A percentile compares a stretch with the other conserved stretches of the same genome.
phyloP scores from a whole-genome alignment of 37 sponge, comb jelly and placozoan species.

The Dysidea cf. avara region DNA sequence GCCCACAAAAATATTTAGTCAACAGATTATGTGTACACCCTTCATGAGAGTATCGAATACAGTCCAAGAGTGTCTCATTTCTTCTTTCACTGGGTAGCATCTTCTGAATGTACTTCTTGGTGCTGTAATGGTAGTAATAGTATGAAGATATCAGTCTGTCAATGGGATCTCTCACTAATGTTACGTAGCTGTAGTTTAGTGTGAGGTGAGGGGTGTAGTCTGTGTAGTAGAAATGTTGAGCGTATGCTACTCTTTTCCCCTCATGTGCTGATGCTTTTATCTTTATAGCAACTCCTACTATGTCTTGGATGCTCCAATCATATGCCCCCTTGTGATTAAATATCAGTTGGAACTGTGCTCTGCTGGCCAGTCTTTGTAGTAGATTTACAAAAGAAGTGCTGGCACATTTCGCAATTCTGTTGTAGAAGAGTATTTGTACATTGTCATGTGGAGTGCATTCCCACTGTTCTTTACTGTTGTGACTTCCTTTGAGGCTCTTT shows the following conservation, averaged over 20 bases:
- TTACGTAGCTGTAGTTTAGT: slow-evolving; percentile 56
- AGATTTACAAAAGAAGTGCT: slow-evolving; percentile 73
- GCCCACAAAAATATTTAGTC: slow-evolving; percentile 92
- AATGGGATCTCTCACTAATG: slow-evolving; percentile 74
- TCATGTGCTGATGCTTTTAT: not conserved
- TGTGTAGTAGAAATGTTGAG: slow-evolving; percentile 75
- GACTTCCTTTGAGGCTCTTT: not conserved
- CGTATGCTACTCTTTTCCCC: slow-evolving; percentile 38
- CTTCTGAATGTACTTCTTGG: slow-evolving; percentile 43
- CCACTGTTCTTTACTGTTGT: not conserved
- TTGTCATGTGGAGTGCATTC: no score
- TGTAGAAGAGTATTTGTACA: slow-evolving; percentile 68
- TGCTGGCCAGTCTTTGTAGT: slow-evolving; percentile 22
- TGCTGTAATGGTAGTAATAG: slow-evolving; percentile 81
- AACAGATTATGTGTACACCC: slow-evolving; percentile 77
- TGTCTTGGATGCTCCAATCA: slow-evolving; percentile 52
- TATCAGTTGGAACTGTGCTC: slow-evolving; percentile 7
- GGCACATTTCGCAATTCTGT: slow-evolving; percentile 83
- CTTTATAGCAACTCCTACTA: slow-evolving; percentile 13
- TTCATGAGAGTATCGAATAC: slow-evolving; percentile 44
- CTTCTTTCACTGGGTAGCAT: slow-evolving; percentile 35
- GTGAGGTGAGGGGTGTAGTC: slow-evolving; percentile 43
- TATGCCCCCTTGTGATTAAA: slow-evolving; percentile 75
- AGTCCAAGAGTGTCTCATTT: slow-evolving; percentile 49
- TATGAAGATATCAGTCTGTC: slow-evolving; percentile 71